These are phyloP conservation scores for Anticlea derivata DNA, from an alignment of 2,888 invertebrate genomes.

Conservation along the genomic window DNA sequence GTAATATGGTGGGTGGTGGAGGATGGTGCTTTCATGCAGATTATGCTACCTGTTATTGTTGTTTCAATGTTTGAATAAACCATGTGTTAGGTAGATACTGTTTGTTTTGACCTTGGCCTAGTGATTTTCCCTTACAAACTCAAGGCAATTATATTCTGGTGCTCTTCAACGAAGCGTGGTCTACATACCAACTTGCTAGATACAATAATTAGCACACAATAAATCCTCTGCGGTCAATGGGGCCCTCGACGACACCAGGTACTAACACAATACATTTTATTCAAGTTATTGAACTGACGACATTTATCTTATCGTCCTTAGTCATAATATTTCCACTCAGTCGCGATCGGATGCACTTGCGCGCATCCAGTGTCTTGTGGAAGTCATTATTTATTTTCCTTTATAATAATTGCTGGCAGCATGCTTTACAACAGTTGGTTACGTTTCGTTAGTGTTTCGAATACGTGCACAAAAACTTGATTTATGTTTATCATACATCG, in stretches of 20 bases:
- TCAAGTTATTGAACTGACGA: constrained; percentile 69
- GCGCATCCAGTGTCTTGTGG: constrained; percentile 32
- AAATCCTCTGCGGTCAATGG: constrained; percentile 40
- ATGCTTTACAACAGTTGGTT: constrained; percentile 36
- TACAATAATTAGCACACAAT: constrained; percentile 53
- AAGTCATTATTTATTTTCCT: constrained; percentile 22
- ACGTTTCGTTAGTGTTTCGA: constrained; percentile 41
- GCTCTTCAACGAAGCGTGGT: constrained; percentile 41
- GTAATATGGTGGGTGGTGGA: constrained; percentile 19
- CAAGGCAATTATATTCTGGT: constrained; percentile 42
- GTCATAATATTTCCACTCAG: constrained; percentile 63
- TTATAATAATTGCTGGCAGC: constrained; percentile 20
- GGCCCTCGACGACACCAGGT: constrained; percentile 41
- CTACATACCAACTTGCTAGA: constrained; percentile 42
- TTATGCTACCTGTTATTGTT: constrained; percentile 4
- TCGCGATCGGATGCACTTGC: constrained; percentile 43
- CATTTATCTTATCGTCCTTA: constrained; percentile 69
- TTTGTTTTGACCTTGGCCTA: constrained; percentile 52
- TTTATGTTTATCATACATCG: constrained; percentile 36
- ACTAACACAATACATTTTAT: constrained; percentile 36
- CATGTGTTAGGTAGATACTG: not conserved
- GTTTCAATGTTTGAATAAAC: constrained; percentile 14
- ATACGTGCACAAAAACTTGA: constrained; percentile 36
- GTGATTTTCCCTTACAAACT: constrained; percentile 45
- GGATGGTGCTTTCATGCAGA: constrained; percentile 7